phyloP scores from a whole-genome alignment of 2,113 vertebrate species.

The Ophiodon elongatus region DNA sequence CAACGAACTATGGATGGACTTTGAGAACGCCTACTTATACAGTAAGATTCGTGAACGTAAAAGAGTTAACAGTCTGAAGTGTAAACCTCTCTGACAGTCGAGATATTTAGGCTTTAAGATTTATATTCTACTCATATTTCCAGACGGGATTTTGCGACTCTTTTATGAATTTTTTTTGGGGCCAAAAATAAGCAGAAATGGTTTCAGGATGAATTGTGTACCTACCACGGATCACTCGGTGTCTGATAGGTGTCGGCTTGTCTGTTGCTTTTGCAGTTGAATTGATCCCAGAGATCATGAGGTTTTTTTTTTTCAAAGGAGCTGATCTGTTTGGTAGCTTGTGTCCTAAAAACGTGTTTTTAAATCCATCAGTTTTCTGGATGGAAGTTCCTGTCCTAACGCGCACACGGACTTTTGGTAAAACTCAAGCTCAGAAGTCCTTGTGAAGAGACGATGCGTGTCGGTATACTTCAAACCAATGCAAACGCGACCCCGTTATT shows the following conservation, averaged over 20 bases:
- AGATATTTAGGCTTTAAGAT: slow-evolving; percentile 26
- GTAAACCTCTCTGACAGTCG: slow-evolving; percentile 63
- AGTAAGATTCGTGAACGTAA: slow-evolving; percentile 40
- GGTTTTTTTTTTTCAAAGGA: too few relatives aligned
- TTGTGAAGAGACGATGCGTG: neutral
- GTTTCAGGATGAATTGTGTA: neutral
- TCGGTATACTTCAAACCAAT: neutral
- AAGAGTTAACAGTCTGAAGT: slow-evolving; percentile 75
- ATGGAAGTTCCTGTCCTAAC: neutral
- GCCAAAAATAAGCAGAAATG: neutral
- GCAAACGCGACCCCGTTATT: neutral
- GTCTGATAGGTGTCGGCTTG: too few relatives aligned
- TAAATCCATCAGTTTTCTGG: neutral
- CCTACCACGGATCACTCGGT: too few relatives aligned
- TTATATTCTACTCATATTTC: slow-evolving; percentile 1
- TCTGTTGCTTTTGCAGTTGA: too few relatives aligned
- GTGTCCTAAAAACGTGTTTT: neutral
- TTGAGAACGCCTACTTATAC: slow-evolving; percentile 38
- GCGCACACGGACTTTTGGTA: neutral
- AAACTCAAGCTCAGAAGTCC: neutral
- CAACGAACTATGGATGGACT: slow-evolving; percentile 43
- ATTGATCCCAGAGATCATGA: too few relatives aligned
- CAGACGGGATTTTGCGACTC: neutral
- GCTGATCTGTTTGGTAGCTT: neutral
- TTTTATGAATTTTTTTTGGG: neutral